These are phyloP conservation scores for Alca torda DNA, from an alignment of 2,797 vertebrate species.

Conservation along the genomic window DNA sequence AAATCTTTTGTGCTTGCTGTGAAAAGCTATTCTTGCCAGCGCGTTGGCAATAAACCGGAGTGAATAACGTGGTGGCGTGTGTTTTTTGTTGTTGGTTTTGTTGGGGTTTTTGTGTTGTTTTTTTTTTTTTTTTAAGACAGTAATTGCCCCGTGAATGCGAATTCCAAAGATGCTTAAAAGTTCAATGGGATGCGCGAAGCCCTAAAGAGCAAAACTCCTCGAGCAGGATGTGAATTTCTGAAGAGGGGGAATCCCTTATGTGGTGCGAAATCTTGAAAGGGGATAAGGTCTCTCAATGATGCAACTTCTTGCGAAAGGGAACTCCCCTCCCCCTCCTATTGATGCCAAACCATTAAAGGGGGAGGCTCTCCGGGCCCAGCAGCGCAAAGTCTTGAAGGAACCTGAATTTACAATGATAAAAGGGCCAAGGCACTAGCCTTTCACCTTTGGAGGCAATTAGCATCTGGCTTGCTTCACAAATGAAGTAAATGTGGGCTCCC, in stretches of 20 bases:
- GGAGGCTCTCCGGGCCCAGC: conserved; percentile 21
- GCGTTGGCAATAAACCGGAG: conserved; percentile 58
- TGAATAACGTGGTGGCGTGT: conserved; percentile 52
- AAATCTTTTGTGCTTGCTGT: conserved; percentile 53
- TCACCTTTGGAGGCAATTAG: conserved; percentile 68
- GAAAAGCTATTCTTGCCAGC: conserved; percentile 56
- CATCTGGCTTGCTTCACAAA: conserved; percentile 63
- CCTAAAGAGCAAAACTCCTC: conserved; percentile 37
- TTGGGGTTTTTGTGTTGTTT: not conserved
- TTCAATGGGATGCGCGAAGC: conserved; percentile 57
- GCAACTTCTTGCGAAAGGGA: conserved; percentile 65
- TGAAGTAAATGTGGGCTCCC: conserved; percentile 63
- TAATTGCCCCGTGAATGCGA: conserved; percentile 47
- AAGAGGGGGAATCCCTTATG: conserved; percentile 62
- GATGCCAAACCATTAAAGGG: conserved; percentile 56
- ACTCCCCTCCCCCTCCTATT: conserved; percentile 68
- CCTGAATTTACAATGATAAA: conserved; percentile 66
- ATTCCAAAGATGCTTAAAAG: conserved; percentile 65
- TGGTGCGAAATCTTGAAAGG: conserved; percentile 56
- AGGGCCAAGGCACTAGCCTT: conserved; percentile 63
- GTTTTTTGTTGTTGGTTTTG: not conserved
- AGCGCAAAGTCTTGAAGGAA: conserved; percentile 52
- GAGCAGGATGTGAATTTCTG: conserved; percentile 57
- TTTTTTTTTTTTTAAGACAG: not conserved
- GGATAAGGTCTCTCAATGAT: conserved; percentile 57